These are phyloP conservation scores for Takifugu bimaculatus DNA, from an alignment of 2,113 vertebrate genomes.

Conservation along the genomic window DNA sequence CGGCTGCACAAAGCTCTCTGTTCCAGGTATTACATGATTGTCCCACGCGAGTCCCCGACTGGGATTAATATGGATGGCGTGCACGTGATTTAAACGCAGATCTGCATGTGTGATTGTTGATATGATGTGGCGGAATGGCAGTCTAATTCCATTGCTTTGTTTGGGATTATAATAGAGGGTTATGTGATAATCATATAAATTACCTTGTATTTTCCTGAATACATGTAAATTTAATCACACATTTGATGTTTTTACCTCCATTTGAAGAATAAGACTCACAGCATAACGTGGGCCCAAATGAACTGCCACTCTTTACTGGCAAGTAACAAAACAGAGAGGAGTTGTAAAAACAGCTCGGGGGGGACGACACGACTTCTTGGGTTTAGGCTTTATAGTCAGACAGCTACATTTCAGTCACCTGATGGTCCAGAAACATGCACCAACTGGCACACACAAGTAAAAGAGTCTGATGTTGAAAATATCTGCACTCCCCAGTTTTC, in stretches of 20 bases:
- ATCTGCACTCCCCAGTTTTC: not conserved
- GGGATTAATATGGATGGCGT: no score
- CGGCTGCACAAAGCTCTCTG: not conserved
- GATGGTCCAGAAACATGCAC: constrained; percentile 1
- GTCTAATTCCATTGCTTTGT: no score
- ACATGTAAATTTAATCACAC: not conserved
- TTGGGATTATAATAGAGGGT: no score
- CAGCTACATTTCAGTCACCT: not conserved
- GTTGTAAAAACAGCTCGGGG: constrained; percentile 7
- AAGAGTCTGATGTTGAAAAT: not conserved
- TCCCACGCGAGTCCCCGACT: constrained; percentile 13
- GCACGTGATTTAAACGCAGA: constrained; percentile 5
- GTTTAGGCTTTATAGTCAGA: constrained; percentile 2
- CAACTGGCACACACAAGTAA: not conserved
- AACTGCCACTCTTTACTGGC: not conserved
- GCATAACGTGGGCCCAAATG: constrained; percentile 3
- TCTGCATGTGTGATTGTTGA: constrained; percentile 3
- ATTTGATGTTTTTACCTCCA: no score
- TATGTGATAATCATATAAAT: no score
- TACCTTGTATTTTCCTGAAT: not conserved
- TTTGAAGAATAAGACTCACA: not conserved
- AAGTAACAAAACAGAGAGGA: constrained; percentile 14
- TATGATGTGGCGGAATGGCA: no score
- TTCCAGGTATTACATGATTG: constrained; percentile 28
- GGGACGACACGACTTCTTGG: not conserved